Base-by-base conservation (phyloP, 1,140 invertebrate species). In the Eueides isabella region DNA sequence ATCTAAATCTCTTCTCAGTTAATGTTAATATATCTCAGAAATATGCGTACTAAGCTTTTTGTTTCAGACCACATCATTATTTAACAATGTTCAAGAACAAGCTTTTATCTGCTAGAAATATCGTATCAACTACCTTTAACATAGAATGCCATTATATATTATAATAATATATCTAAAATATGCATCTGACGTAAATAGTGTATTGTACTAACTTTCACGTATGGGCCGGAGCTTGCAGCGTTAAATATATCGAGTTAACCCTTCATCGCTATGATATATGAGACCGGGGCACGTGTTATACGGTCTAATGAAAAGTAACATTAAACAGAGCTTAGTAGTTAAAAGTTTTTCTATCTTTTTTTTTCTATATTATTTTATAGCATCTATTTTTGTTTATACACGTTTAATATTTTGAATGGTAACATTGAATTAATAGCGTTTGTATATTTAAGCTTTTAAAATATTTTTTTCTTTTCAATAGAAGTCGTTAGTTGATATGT, bases 231-330 rank as follows among this genome's bases (percentile, higher is more conserved):
- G n/a, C 19, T 55, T 55, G 44, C 23, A 55, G 12, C 19, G 44
- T 55, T 84, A 87, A 88, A 87, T 80, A 79, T 83, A 67, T 69
- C 76, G 80, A 72, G 77, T 76, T 84, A 85, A 88, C 84, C 86
- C 87, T 85, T 85, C 80, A 72, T 26, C 68, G 66, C 74, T 77
- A 83, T 90, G 83, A 91, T 87, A 86, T 88, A 89, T 72, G 84
- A 80, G 48, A 75, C 66, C 65, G 70, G 61, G 81, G 83, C 86
- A 85, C 85, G 86, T 89, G 86, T 77, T 85, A 86, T 80, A 80
- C 64, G 76, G 74, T 70, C 72, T 77, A 79, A 82, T 85, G 80
- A 79, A 87, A 82, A 76, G 74, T 81, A 81, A 89, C 80, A 85
- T 84, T 81, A 87, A 86, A 82, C 81, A 85, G 80, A 82, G 64